These are phyloP conservation scores for rabbit (Oryctolagus cuniculus) DNA, from an alignment of 2,113 vertebrate species.

Conservation along the genomic window mOryCun1.1 NC_091440.1:70041001-70041500, in stretches of 20 bases:
- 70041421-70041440: no score
- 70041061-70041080: slow-evolving; percentile 58
- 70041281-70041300: neutral
- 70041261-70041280: slow-evolving; percentile 44
- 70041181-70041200: neutral
- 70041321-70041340: neutral
- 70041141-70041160: slow-evolving; percentile 27
- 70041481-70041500: no score
- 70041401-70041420: neutral
- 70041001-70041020: slow-evolving; percentile 53
- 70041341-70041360: slow-evolving; percentile 16
- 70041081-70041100: slow-evolving; percentile 2
- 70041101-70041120: slow-evolving; percentile 50
- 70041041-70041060: slow-evolving; percentile 35
- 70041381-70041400: neutral
- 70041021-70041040: slow-evolving; percentile 67
- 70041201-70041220: neutral
- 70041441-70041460: no score
- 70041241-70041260: neutral
- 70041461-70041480: no score
- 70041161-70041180: slow-evolving; percentile 5
- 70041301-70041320: neutral
- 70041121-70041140: slow-evolving; percentile 49
- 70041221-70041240: neutral
- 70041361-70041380: no score